Evolutionary conservation across 30 jellyfish, hydroid and myxozoan genomes (phyloP), one percentile per base, ranked within the genome.

Genomic region (Hydra vulgaris): DNA sequence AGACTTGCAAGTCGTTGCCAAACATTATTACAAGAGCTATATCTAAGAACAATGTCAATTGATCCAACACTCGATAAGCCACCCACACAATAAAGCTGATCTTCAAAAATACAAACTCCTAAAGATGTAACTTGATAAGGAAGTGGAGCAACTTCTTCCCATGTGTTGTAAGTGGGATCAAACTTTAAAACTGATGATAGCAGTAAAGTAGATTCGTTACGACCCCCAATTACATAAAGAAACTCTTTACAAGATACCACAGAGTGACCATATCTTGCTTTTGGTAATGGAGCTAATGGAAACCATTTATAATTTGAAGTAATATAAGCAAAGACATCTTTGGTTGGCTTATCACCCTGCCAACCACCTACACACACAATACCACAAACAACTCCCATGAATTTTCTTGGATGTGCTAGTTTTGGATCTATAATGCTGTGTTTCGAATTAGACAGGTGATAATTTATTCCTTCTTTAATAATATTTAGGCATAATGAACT

Each of bases 341-440:
- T 79, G 3, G 96, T 87, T 0, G 97, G 97, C 23, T 77, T 52
- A 7, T 84, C 93, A 23, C 83, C 83, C 54, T 71, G 89, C 96
- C 96, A 91, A 18, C 98, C 98, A 3, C 98, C 98, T 73, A 91
- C 89, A 23, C 94, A 72, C 1, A 91, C 95, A 0, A 91, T 80
- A 17, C 95, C 90, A 88, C 95, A 82, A 5, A 91, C 98, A 17
- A 87, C 96, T 54, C 96, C 98, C 98, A 91, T 91, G 52, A 86
- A 91, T 53, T 83, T 87, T 52, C 98, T 80, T 26, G 98, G 98
- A 27, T 89, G 74, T 78, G 95, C 75, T 70, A 84, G 66, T 18
- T 70, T 68, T 25, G 88, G 66, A 27, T 83, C 87, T 25, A 72
- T 73, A 40, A 70, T 87, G 53, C 95, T 82, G 69, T 53, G 55